Percentiles rank a stretch among this genome's conserved stretches.
These are phyloP conservation scores for Ciona savignyi DNA, from an alignment of 23 tunicate genomes.

Conservation along the genomic window DNA sequence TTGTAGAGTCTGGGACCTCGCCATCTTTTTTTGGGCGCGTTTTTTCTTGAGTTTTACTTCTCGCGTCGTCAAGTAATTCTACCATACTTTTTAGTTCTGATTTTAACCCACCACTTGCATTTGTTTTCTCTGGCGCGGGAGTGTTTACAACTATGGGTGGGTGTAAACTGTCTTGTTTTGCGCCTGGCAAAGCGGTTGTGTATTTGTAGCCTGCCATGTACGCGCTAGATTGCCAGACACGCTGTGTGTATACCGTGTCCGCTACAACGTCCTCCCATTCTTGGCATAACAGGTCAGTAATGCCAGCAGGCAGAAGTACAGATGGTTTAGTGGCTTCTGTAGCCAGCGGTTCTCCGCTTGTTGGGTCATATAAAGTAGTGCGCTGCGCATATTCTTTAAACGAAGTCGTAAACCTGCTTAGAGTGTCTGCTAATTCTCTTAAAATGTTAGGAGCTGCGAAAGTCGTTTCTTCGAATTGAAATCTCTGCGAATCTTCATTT, in stretches of 20 bases:
- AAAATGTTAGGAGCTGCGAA: conserved; percentile 94
- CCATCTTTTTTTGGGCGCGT: conserved; percentile 19
- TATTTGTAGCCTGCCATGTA: conserved; percentile 44
- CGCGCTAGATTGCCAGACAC: conserved; percentile 79
- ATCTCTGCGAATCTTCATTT: conserved; percentile 74
- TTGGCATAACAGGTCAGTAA: conserved; percentile 52
- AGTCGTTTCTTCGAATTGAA: conserved; percentile 84
- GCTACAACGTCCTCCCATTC: conserved; percentile 61
- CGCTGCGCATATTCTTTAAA: conserved; percentile 51
- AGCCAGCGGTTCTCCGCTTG: conserved; percentile 30
- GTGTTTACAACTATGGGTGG: not conserved
- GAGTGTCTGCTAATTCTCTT: conserved; percentile 68
- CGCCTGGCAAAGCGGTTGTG: conserved; percentile 31
- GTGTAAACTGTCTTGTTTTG: conserved; percentile 13
- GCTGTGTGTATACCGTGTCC: conserved; percentile 44
- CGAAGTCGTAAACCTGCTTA: conserved; percentile 26
- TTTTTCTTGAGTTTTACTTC: conserved; percentile 4
- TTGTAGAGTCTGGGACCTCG: conserved; percentile 13
- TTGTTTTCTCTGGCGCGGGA: conserved; percentile 4
- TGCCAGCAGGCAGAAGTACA: conserved; percentile 41
- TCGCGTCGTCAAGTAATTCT: conserved; percentile 56
- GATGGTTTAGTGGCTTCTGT: conserved; percentile 30
- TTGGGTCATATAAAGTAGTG: conserved; percentile 42
- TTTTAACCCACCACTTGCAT: not conserved
- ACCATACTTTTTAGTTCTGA: conserved; percentile 51